phyloP scores from a whole-genome alignment of 1,140 invertebrate species.

The Dryas iulia region DNA sequence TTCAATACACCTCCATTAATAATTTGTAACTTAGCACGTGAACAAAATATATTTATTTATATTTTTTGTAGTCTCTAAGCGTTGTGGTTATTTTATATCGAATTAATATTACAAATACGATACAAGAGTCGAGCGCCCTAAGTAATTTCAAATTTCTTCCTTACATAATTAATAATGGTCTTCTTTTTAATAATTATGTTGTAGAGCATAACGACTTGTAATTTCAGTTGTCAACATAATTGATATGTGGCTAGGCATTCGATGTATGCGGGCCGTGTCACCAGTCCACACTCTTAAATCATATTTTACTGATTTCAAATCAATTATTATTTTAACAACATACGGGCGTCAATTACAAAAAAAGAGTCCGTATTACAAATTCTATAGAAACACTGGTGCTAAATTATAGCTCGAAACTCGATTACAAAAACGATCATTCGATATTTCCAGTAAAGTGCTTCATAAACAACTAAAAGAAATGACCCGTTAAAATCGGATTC shows the following conservation, averaged over 20 bases:
- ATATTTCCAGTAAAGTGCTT: constrained; percentile 49
- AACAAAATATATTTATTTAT: background rate
- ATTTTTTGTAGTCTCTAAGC: no score
- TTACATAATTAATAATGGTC: background rate
- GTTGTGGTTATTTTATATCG: no score
- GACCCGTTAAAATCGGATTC: constrained; percentile 67
- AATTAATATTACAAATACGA: no score
- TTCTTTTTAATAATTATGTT: constrained; percentile 24
- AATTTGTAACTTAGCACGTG: background rate
- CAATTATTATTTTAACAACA: constrained; percentile 47
- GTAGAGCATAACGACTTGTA: constrained; percentile 60
- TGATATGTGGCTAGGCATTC: constrained; percentile 69
- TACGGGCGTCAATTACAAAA: constrained; percentile 53
- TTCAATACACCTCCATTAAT: background rate
- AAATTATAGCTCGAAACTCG: constrained; percentile 19
- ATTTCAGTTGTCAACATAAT: constrained; percentile 67
- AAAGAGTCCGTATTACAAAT: background rate
- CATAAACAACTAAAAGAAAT: constrained; percentile 67
- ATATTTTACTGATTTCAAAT: constrained; percentile 61
- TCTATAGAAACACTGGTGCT: constrained; percentile 2
- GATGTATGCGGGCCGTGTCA: constrained; percentile 65
- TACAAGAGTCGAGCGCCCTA: no score
- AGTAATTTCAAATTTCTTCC: no score
- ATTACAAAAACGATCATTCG: constrained; percentile 52
- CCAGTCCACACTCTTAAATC: constrained; percentile 39